Conservation (phyloP, 2,113 vertebrate species). For the Phocoena sinus region DNA sequence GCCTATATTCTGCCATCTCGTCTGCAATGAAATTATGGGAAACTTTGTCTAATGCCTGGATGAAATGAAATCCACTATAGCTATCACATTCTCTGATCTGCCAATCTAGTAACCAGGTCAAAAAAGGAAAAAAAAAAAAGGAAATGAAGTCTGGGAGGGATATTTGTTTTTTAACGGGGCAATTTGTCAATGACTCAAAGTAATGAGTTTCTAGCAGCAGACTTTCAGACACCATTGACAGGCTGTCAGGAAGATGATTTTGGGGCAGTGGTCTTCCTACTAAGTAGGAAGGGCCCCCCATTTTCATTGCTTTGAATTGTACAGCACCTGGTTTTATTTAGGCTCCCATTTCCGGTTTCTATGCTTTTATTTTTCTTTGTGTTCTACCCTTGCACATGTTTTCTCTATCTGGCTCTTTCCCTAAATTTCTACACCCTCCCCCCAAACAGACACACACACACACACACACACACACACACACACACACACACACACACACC, state of each 20-base stretch:
- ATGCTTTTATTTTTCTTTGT: slow-evolving; percentile 27
- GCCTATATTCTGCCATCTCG: slow-evolving; percentile 14
- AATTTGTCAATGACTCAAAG: slow-evolving; percentile 54
- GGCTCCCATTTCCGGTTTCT: background rate
- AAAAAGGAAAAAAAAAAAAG: background rate
- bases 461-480: background rate
- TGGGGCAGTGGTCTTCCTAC: background rate
- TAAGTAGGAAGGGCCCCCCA: background rate
- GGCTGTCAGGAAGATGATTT: slow-evolving; percentile 26
- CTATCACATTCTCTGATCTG: slow-evolving; percentile 11
- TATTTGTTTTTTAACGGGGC: slow-evolving; percentile 47
- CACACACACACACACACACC: background rate
- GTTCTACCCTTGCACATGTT: background rate
- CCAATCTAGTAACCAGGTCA: slow-evolving; percentile 13
- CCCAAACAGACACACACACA: background rate
- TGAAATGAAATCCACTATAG: slow-evolving; percentile 31
- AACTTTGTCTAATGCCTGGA: background rate
- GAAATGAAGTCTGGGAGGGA: slow-evolving; percentile 35
- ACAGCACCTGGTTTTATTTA: slow-evolving; percentile 14
- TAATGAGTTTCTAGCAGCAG: slow-evolving; percentile 36
- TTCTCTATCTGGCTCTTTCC: slow-evolving; percentile 15
- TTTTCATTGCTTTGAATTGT: slow-evolving; percentile 30
- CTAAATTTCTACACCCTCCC: background rate
- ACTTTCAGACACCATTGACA: slow-evolving; percentile 9
- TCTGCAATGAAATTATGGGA: slow-evolving; percentile 29